These are phyloP conservation scores for Pseudococcus viburni DNA, from an alignment of 2,888 invertebrate genomes.

Conservation along the genomic window DNA sequence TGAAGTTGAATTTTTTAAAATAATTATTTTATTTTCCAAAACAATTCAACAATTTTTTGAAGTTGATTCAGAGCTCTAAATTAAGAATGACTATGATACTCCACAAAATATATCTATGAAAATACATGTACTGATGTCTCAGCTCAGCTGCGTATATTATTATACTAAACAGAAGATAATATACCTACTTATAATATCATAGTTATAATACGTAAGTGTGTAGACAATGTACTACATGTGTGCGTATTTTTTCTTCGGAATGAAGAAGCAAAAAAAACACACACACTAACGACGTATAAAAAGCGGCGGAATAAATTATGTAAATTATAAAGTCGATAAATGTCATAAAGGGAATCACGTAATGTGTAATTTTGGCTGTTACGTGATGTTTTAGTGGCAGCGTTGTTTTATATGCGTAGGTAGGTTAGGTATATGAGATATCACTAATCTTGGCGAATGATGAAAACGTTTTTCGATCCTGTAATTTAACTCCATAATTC, in stretches of 20 bases:
- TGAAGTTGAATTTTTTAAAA: no score
- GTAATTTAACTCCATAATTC: not conserved
- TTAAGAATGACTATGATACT: no score
- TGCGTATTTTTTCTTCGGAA: not conserved
- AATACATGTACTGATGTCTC: no score
- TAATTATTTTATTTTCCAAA: no score
- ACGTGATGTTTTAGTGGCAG: slow-evolving; percentile 22
- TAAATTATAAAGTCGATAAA: slow-evolving; percentile 43
- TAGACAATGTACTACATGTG: not conserved
- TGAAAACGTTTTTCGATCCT: not conserved
- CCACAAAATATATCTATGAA: no score
- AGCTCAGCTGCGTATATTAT: no score
- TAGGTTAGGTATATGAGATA: slow-evolving; percentile 11
- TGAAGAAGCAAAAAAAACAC: not conserved
- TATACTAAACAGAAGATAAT: no score
- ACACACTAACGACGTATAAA: not conserved
- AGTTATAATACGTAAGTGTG: not conserved
- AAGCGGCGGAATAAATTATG: slow-evolving; percentile 37
- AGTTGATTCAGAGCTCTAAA: no score
- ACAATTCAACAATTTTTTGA: no score
- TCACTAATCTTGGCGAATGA: slow-evolving; percentile 14
- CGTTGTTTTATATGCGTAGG: no score
- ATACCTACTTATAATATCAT: not conserved
- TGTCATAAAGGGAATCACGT: slow-evolving; percentile 49
- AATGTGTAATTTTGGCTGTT: slow-evolving; percentile 40